Conservation (phyloP, 2,888 invertebrate genomes). For the Palloptera scutellata region DNA sequence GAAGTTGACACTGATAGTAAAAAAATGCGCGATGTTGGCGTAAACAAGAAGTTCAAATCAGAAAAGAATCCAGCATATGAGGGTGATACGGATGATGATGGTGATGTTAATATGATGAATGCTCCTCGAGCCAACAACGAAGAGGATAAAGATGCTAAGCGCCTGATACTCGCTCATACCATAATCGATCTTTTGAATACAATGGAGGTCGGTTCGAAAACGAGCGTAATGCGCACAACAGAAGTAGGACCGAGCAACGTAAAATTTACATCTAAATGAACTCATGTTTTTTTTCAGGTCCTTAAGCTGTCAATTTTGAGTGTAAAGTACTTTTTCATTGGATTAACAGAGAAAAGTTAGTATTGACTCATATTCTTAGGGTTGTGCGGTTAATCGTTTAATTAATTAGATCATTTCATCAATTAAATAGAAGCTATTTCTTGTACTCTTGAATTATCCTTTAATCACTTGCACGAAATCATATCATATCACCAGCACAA, state of each 20-base stretch:
- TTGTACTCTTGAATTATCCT: no score
- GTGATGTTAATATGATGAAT: conserved; percentile 39
- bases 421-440: no score
- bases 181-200: conserved; percentile 72
- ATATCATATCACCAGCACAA: no score
- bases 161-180: conserved; percentile 63
- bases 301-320: conserved; percentile 76
- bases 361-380: conserved; percentile 20
- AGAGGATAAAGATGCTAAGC: conserved; percentile 41
- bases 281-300: conserved; percentile 40
- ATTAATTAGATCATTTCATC: no score
- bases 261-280: neutral
- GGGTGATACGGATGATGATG: conserved; percentile 26
- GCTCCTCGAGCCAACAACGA: conserved; percentile 30
- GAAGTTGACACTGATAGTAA: conserved; percentile 8
- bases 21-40: conserved; percentile 12
- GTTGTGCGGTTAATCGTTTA: neutral
- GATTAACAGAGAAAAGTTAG: conserved; percentile 73
- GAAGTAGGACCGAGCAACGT: conserved; percentile 63
- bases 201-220: conserved; percentile 70
- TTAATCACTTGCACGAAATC: no score
- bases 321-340: conserved; percentile 80
- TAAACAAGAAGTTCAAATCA: conserved; percentile 32
- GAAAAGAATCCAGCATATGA: conserved; percentile 15
- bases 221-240: conserved; percentile 70